Evolutionary conservation across 1,140 invertebrate genomes (phyloP), one percentile per base, ranked within the genome.

Genomic region (Aphidius ervi): DNA sequence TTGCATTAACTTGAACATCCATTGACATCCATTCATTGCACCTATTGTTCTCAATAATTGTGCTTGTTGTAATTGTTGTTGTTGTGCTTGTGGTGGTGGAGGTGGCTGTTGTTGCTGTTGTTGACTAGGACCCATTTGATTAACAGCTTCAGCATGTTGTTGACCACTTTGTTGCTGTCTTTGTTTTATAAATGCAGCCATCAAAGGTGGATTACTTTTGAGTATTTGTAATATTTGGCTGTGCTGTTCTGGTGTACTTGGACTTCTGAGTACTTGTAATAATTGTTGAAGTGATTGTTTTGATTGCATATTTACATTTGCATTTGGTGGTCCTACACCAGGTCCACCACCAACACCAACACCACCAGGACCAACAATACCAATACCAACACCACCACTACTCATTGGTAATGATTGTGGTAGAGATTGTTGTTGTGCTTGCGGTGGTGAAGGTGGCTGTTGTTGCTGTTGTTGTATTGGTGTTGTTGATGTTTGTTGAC

Each of bases 101-200:
- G 16, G 72, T 70, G 84, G 84, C 23, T 59, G 79, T 46, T 82
- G 81, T 46, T 82, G 80, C 72, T 84, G 78, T 54, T 81, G 73
- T 76, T 83, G 82, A 71, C 68, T 75, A 68, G 74, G 71, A 62
- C 73, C 74, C 61, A 79, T 39, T 48, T 72, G 71, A 40, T 72
- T 67, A 48, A 64, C 73, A 37, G 74, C 71, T 49, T 67, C 72
- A 40, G 68, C 71, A 45, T 65, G 69, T 40, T 76, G 77, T 40
- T 80, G 78, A 58, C 71, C 70, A 57, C 71, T 69, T 65, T 77
- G 74, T 59, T 79, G 76, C 81, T 92, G 88, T 74, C 92, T 83
- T 79, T 96, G 93, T 77, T 95, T 95, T 57, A 98, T 94, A 72
- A 97, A 96, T 53, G 94, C 93, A 58, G 95, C 95, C 94, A 98